Evolutionary conservation across 2,113 vertebrate species (phyloP), one percentile per base, ranked within the genome.

Genomic region (Pangasianodon gigas): DNA sequence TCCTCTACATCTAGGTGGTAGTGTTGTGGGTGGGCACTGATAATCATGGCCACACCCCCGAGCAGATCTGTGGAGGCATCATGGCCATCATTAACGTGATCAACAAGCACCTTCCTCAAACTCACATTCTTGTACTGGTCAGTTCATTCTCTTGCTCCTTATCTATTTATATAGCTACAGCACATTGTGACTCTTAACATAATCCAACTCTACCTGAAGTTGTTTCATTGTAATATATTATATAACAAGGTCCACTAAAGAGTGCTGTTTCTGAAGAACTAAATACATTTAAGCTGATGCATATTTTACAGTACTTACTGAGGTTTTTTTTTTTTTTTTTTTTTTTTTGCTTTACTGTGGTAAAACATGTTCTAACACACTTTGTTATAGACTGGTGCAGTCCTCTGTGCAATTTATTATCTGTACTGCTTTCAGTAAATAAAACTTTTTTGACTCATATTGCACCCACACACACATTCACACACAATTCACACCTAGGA

Each of bases 11-110:
- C 32, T 90, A 98, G 97, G 97, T 98, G 24, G 96, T 98, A 37
- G 97, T 98, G 79, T 95, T 98, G 91, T 98, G 97, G 97, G 97
- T 97, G 44, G 97, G 97, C 80, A 98, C 97, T 41, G 97, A 97
- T 92, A 98, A 98, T 92, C 96, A 97, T 0, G 96, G 96, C 5
- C 96, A 98, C 93, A 96, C 95, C 3, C 93, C 97, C 1, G 96
- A 97, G 91, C 97, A 98, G 91, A 96, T 98, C 92, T 94, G 96
- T 46, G 96, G 93, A 0, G 97, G 97, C 52, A 97, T 98, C 91
- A 93, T 96, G 93, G 96, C 97, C 69, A 97, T 98, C 18, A 92
- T 97, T 90, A 95, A 95, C 19, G 93, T 97, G 90, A 95, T 98
- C 93, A 95, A 97, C 90, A 95, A 97, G 92, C 96, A 96, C 92